Conservation (phyloP, 2,113 vertebrate genomes). For the Galemys pyrenaicus region DNA sequence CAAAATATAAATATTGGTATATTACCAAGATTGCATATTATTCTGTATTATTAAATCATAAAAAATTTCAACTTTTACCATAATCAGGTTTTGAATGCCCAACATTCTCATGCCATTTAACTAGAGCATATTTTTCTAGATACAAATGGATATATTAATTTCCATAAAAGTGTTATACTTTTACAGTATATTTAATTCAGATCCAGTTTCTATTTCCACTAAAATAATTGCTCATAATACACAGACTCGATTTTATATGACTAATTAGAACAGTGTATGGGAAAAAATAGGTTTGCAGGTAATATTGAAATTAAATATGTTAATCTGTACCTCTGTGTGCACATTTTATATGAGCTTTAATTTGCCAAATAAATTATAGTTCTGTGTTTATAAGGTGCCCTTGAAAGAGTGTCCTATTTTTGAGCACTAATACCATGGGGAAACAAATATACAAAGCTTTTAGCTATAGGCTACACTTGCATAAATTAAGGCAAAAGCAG, state of each 20-base stretch:
- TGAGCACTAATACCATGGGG: conserved; percentile 82
- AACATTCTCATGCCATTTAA: conserved; percentile 81
- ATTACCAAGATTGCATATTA: conserved; percentile 79
- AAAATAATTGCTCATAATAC: conserved; percentile 89
- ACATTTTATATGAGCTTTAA: conserved; percentile 89
- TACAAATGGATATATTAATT: conserved; percentile 87
- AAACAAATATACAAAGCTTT: conserved; percentile 86
- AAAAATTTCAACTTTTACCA: conserved; percentile 81
- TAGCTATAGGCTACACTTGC: conserved; percentile 86
- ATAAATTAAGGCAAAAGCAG: conserved; percentile 83
- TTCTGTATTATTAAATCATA: conserved; percentile 81
- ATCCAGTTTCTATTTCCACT: conserved; percentile 85
- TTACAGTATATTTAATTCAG: conserved; percentile 88
- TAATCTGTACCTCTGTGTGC: conserved; percentile 88
- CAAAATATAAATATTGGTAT: conserved; percentile 78
- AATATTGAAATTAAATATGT: conserved; percentile 92
- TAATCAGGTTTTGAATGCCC: conserved; percentile 81
- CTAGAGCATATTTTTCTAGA: conserved; percentile 84
- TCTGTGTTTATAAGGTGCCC: conserved; percentile 86
- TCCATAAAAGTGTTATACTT: conserved; percentile 86
- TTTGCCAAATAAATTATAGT: conserved; percentile 89
- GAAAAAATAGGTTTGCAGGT: conserved; percentile 90
- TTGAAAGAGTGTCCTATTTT: conserved; percentile 87
- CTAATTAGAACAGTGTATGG: conserved; percentile 87
- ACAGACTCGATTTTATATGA: conserved; percentile 87